Evolutionary conservation across 2,888 invertebrate genomes (phyloP), one percentile per base, ranked within the genome.

Genomic region (Dolichopus griseipennis): DNA sequence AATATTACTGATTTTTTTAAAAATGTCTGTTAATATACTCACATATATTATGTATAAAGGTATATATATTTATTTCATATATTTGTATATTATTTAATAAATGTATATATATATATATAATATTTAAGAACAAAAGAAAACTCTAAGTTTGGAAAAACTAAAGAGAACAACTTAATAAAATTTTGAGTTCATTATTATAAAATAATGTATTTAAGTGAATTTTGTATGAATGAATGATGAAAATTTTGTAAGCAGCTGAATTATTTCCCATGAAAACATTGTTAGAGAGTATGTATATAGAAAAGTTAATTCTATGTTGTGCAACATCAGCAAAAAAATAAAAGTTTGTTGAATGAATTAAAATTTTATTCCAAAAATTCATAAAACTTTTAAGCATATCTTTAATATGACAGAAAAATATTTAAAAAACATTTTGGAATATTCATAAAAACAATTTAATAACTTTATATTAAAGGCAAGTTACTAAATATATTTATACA

Each of bases 381-480:
- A 18, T 12, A 52, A 2, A 52, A 52, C 52, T 52, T 52, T 52
- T 8, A 6, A 52, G 52, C 15, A 52, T 52, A 52, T 52, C n/a
- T n/a, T 52, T 52, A 52, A 52, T n/a, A n/a, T 52, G 52, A 52
- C n/a, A n/a, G n/a, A n/a, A 52, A 52, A 52, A 12, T 52, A 52
- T 18, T 6, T 52, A 18, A n/a, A 52, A n/a, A n/a, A 52, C n/a
- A 12, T 52, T 52, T 27, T 27, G 27, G 2, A 52, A 52, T 52
- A 12, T 52, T 52, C 37, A 37, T 37, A 37, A 37, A 27, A 27
- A 27, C 5, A n/a, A 27, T 27, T 4, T 27, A 27, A 27, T 4
- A 27, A 5, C 5, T 27, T 27, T 4, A 27, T 27, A 27, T 27
- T 27, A 27, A 27, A 27, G 5, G 5, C 27, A 27, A 27, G n/a